These are phyloP conservation scores for Athene noctua DNA, from an alignment of 2,113 vertebrate species.

Conservation along the genomic window DNA sequence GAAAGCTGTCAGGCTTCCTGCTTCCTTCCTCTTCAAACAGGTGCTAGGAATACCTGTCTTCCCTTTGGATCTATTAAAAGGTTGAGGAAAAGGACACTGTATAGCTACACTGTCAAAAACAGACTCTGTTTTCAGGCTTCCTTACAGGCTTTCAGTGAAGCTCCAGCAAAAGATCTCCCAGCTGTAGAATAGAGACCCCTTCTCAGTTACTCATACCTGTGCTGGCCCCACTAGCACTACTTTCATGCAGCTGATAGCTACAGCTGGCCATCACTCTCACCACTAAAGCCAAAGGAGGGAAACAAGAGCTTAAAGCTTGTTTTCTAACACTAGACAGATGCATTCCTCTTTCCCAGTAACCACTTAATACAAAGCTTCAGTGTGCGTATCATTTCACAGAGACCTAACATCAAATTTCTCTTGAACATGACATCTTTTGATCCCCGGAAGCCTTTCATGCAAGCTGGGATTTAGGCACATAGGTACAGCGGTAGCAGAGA, in stretches of 20 bases:
- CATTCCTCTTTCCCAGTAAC: not conserved
- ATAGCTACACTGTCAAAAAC: fast-evolving
- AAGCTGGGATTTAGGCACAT: not conserved
- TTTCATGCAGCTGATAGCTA: not conserved
- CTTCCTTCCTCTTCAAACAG: not conserved
- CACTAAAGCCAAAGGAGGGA: not conserved
- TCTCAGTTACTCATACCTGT: not conserved
- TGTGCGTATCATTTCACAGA: not conserved
- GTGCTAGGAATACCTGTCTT: not conserved
- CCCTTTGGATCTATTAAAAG: not conserved
- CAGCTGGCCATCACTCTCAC: not conserved
- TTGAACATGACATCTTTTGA: not conserved
- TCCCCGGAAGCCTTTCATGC: not conserved
- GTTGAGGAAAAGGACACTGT: not conserved
- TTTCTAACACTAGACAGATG: not conserved
- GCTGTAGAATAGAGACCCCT: not conserved
- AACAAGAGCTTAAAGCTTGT: not conserved
- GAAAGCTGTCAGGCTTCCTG: not conserved
- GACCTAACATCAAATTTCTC: not conserved
- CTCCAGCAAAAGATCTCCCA: not conserved
- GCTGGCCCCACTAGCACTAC: not conserved
- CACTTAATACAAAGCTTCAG: not conserved
- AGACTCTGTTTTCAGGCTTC: not conserved
- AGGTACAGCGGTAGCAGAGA: not conserved
- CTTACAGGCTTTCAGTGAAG: not conserved